These are phyloP conservation scores for Puffinus mauretanicus DNA, from an alignment of 2,113 vertebrate genomes.

Conservation along the genomic window DNA sequence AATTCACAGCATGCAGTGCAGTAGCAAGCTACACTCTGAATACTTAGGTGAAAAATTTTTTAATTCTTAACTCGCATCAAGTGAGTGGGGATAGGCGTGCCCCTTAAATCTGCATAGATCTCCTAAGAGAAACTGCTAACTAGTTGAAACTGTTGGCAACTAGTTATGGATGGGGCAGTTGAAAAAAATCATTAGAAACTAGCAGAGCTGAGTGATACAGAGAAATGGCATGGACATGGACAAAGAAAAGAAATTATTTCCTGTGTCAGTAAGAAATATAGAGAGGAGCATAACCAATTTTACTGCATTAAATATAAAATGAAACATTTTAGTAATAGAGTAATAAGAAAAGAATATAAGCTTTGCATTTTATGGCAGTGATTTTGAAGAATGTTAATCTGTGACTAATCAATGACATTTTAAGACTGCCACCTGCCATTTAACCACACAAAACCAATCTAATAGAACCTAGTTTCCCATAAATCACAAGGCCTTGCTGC, in stretches of 20 bases:
- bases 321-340: neutral
- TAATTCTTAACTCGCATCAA: neutral
- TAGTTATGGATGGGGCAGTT: neutral
- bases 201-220: neutral
- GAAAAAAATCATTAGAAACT: neutral
- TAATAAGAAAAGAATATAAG: slow-evolving; percentile 42
- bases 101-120: neutral
- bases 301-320: neutral
- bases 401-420: slow-evolving; percentile 51
- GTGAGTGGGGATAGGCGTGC: neutral
- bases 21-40: neutral
- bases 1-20: neutral
- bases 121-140: neutral
- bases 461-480: slow-evolving; percentile 24
- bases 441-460: slow-evolving; percentile 10
- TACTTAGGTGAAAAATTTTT: neutral
- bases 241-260: neutral
- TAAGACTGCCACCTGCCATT: slow-evolving; percentile 38
- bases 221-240: neutral
- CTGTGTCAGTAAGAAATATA: neutral
- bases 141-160: neutral
- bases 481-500: slow-evolving; percentile 36
- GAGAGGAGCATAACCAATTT: neutral
- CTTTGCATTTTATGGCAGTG: slow-evolving; percentile 10
- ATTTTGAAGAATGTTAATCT: slow-evolving; percentile 39